Conservation (phyloP, 2,888 invertebrate species). For the Endotricha flammealis region DNA sequence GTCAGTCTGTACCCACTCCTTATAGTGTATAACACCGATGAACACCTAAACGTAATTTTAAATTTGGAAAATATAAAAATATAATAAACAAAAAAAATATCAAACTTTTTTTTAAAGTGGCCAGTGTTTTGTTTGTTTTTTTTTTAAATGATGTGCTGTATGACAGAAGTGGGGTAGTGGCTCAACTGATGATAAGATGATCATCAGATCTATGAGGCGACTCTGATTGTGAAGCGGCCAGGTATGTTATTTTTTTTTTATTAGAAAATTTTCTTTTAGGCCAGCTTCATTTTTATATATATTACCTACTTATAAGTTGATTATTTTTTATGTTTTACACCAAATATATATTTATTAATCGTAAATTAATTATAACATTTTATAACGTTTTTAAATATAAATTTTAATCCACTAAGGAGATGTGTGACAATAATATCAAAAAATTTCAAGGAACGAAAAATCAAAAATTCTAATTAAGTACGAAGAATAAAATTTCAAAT, state of each 20-base stretch:
- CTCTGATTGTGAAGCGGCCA: conserved; percentile 45
- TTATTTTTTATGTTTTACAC: no score
- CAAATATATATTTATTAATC: no score
- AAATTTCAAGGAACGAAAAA: no score
- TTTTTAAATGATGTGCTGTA: conserved; percentile 49
- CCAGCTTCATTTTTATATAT: no score
- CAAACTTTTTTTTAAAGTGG: conserved; percentile 31
- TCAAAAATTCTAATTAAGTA: no score
- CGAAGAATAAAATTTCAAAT: no score
- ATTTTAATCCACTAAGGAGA: no score
- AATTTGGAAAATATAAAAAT: conserved; percentile 21
- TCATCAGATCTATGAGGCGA: conserved; percentile 28
- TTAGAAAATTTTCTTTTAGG: no score
- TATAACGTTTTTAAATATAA: no score
- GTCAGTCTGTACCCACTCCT: conserved; percentile 22
- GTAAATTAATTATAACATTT: no score
- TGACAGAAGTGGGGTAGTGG: conserved; percentile 52
- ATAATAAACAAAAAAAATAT: conserved; percentile 13
- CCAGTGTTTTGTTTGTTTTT: conserved; percentile 34
- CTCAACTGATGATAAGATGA: conserved; percentile 47
- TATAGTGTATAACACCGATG: conserved; percentile 30
- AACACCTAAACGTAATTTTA: conserved; percentile 25
- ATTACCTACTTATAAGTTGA: no score
- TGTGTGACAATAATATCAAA: no score
- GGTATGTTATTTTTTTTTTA: conserved; percentile 25